These are phyloP conservation scores for Drosophila stalkeri DNA, from an alignment of 2,888 invertebrate species.

Conservation along the genomic window DNA sequence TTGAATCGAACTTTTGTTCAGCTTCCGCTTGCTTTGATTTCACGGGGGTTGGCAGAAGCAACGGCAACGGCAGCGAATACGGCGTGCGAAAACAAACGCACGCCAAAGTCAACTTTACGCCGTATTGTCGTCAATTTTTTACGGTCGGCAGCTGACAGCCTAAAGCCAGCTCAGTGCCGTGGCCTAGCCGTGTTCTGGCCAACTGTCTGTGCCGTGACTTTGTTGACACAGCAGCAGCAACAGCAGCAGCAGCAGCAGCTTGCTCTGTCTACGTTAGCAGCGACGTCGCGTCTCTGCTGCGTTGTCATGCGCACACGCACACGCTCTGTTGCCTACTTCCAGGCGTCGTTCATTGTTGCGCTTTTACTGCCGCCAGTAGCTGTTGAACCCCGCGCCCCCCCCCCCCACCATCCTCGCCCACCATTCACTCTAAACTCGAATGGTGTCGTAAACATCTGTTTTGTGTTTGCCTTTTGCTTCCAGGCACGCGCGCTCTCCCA, in stretches of 20 bases:
- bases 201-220: conserved; percentile 46
- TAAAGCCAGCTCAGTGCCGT: conserved; percentile 17
- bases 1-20: conserved; percentile 30
- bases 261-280: conserved; percentile 14
- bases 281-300: conserved; percentile 13
- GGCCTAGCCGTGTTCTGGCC: conserved; percentile 44
- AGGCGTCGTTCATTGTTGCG: conserved; percentile 76
- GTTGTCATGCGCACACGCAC: conserved; percentile 72
- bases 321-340: conserved; percentile 70
- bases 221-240: conserved; percentile 50
- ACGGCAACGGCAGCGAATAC: background rate
- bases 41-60: conserved; percentile 27
- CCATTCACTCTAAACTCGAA: background rate
- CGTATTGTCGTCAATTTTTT: conserved; percentile 59
- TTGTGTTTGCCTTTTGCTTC: conserved; percentile 73
- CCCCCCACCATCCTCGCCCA: background rate
- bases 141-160: conserved; percentile 21
- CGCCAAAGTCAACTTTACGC: conserved; percentile 74
- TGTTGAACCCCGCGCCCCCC: background rate
- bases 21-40: conserved; percentile 12
- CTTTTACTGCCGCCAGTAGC: conserved; percentile 59
- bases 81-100: conserved; percentile 54
- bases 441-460: conserved; percentile 70
- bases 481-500: conserved; percentile 43
- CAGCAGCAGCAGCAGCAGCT: background rate